These are phyloP conservation scores for Mesocricetus auratus DNA, from an alignment of 2,113 vertebrate species.

Conservation along the genomic window DNA sequence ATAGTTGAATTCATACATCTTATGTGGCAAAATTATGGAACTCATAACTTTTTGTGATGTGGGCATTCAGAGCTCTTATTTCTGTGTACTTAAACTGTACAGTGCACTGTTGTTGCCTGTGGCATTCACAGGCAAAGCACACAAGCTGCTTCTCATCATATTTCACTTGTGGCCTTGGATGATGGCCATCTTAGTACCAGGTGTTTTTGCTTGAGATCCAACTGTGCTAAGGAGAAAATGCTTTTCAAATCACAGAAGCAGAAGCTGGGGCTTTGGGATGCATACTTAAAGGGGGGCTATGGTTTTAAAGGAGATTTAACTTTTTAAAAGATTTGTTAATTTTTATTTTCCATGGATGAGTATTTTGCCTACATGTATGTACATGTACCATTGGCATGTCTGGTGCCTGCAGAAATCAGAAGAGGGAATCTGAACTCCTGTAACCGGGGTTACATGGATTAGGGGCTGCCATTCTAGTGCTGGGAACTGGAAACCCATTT, in stretches of 20 bases:
- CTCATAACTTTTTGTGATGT: neutral
- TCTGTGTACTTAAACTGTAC: neutral
- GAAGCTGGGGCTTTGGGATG: neutral
- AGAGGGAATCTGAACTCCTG: neutral
- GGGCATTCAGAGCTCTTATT: neutral
- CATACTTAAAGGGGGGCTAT: neutral
- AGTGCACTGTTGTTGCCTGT: neutral
- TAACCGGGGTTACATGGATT: neutral
- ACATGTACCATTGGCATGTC: neutral
- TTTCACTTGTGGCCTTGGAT: neutral
- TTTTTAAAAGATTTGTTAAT: neutral
- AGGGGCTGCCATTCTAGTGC: neutral
- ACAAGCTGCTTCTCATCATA: neutral
- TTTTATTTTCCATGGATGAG: neutral
- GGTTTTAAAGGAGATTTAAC: slow-evolving; percentile 20
- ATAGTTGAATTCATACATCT: neutral
- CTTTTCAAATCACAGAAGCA: neutral
- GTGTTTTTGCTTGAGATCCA: neutral
- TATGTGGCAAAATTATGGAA: neutral
- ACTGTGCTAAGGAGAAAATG: neutral
- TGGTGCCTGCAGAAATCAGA: neutral
- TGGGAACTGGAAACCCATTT: neutral
- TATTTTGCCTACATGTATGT: neutral
- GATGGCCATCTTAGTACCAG: neutral
- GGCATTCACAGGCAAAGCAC: neutral